These are phyloP conservation scores for Oreonectes daqikongensis DNA, from an alignment of 2,797 vertebrate genomes.

Conservation along the genomic window DNA sequence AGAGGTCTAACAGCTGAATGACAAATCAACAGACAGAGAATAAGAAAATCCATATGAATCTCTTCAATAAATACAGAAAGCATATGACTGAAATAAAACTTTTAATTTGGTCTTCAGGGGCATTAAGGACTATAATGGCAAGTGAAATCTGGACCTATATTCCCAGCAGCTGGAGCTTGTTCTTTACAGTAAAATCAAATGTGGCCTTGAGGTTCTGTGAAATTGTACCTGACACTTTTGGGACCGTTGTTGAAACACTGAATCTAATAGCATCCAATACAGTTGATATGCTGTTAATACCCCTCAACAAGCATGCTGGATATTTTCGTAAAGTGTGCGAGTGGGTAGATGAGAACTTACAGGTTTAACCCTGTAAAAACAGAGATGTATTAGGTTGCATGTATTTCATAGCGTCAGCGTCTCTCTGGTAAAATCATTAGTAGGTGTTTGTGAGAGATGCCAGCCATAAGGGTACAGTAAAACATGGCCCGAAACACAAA, in stretches of 20 bases:
- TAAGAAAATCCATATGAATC: background rate
- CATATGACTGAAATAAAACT: background rate
- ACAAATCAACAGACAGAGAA: background rate
- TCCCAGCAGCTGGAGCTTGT: constrained; percentile 23
- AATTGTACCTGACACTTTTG: constrained; percentile 13
- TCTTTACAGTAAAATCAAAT: constrained; percentile 13
- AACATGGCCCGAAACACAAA: constrained; percentile 10
- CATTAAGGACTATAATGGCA: constrained; percentile 1
- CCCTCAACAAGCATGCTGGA: constrained; percentile 9
- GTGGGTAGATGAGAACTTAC: constrained; percentile 29
- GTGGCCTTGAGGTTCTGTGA: constrained; percentile 2
- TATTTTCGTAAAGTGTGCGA: constrained; percentile 50
- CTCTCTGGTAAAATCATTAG: constrained; percentile 72
- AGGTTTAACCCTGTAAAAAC: constrained; percentile 40
- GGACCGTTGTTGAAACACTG: constrained; percentile 4
- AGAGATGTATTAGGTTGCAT: constrained; percentile 25
- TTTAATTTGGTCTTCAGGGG: background rate
- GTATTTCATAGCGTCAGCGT: constrained; percentile 48
- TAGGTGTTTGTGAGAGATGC: constrained; percentile 68
- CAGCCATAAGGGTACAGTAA: constrained; percentile 57
- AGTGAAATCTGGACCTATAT: background rate
- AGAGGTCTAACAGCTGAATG: too few relatives aligned
- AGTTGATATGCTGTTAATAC: constrained; percentile 17
- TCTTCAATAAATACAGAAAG: constrained; percentile 1
- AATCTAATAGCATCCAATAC: constrained; percentile 17